A percentile compares a stretch with the other conserved stretches of the same genome.
phyloP scores from a whole-genome alignment of 2,113 vertebrate genomes.

The Petrocephalus microphthalmus region DNA sequence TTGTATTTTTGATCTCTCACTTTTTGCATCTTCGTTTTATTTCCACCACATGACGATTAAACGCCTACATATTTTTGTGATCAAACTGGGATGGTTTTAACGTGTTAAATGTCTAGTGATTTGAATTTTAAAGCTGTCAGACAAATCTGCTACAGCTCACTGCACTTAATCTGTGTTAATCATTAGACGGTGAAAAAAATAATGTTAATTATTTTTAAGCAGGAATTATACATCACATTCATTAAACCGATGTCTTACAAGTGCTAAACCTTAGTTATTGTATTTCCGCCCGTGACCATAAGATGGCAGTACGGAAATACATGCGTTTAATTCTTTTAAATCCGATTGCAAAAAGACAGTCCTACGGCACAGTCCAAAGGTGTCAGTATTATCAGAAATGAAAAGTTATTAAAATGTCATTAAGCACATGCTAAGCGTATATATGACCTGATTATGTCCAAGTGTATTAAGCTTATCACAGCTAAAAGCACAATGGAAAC shows the following conservation, averaged over 20 bases:
- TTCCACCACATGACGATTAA: not conserved
- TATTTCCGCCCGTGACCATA: not conserved
- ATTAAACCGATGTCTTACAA: not conserved
- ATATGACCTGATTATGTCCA: not conserved
- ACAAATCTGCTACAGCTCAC: not conserved
- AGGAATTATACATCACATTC: not conserved
- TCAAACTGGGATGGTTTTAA: not conserved
- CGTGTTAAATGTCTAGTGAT: not conserved
- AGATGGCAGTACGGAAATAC: not conserved
- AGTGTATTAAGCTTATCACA: not conserved
- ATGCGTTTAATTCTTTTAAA: not conserved
- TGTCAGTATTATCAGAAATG: not conserved
- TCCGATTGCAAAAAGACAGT: not conserved
- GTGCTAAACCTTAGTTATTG: not conserved
- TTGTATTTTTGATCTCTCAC: not conserved
- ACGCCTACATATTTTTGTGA: not conserved
- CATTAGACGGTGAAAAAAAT: not conserved
- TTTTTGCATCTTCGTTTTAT: not conserved
- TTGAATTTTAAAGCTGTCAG: not conserved
- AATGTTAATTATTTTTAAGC: not conserved
- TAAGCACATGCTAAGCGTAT: not conserved
- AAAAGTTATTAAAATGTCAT: not conserved
- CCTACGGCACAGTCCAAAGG: not conserved
- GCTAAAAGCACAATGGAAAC: not conserved
- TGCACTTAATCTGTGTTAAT: not conserved